Conservation (phyloP, 2,113 vertebrate genomes). For the Spermophilus dauricus region DNA sequence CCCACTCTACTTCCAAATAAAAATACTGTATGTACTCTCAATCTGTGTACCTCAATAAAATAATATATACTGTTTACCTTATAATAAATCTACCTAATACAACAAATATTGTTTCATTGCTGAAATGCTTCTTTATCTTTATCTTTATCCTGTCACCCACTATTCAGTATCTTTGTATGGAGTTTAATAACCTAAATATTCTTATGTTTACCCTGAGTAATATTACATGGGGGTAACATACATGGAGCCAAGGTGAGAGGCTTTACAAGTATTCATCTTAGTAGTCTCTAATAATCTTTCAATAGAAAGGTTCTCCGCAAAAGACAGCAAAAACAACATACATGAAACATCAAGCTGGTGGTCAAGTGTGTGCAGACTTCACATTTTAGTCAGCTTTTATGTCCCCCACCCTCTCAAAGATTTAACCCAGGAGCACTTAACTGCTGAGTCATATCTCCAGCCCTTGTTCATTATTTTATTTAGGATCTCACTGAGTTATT, state of each 20-base stretch:
- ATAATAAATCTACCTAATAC: too few relatives aligned
- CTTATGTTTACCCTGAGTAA: neutral
- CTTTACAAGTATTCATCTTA: neutral
- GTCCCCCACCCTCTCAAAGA: too few relatives aligned
- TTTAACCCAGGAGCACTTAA: too few relatives aligned
- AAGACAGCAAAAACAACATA: neutral
- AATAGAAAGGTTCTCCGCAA: neutral
- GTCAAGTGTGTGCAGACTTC: neutral
- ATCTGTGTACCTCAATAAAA: too few relatives aligned
- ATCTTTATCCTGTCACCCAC: neutral
- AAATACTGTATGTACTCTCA: neutral
- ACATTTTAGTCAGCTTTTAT: too few relatives aligned
- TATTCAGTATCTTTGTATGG: neutral
- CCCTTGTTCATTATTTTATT: too few relatives aligned
- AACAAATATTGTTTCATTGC: neutral
- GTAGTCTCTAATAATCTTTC: neutral
- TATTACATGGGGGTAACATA: neutral
- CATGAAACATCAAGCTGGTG: neutral
- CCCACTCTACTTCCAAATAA: neutral
- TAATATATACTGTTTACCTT: too few relatives aligned
- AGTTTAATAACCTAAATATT: neutral
- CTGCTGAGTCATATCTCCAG: too few relatives aligned
- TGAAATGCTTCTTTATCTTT: conserved; percentile 11
- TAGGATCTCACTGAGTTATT: too few relatives aligned
- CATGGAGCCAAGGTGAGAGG: neutral